These are phyloP conservation scores for Macrosiphum euphorbiae DNA, from an alignment of 2,888 invertebrate species.

Conservation along the genomic window DNA sequence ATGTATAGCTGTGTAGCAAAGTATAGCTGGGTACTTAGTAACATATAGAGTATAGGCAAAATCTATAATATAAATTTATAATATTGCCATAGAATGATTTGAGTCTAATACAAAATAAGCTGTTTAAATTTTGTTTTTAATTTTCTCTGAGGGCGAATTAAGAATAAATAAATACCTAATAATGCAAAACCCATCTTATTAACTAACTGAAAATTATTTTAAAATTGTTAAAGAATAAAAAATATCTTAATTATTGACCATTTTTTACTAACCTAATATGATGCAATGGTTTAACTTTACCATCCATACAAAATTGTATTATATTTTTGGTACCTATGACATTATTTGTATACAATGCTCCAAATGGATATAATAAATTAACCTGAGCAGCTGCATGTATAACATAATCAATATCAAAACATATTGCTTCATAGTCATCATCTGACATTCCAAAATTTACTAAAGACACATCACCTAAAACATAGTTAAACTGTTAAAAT, in stretches of 20 bases:
- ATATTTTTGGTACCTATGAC: slow-evolving; percentile 68
- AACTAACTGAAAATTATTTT: background rate
- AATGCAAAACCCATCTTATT: background rate
- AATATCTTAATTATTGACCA: background rate
- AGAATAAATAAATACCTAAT: background rate
- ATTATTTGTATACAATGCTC: slow-evolving; percentile 67
- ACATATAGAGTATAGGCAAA: too few relatives aligned
- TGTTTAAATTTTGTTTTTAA: background rate
- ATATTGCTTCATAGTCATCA: slow-evolving; percentile 67
- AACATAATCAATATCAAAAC: slow-evolving; percentile 67
- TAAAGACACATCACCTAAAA: slow-evolving; percentile 67
- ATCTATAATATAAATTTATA: too few relatives aligned
- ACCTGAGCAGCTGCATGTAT: slow-evolving; percentile 68
- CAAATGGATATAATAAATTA: slow-evolving; percentile 67
- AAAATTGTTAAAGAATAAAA: background rate
- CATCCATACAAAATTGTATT: slow-evolving; percentile 67
- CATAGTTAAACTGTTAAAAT: background rate
- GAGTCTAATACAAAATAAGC: too few relatives aligned
- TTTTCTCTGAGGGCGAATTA: background rate
- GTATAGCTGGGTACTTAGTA: too few relatives aligned
- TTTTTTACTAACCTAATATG: slow-evolving; percentile 67
- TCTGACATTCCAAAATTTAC: slow-evolving; percentile 67
- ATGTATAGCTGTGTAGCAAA: too few relatives aligned
- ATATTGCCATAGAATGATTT: too few relatives aligned
- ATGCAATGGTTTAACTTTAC: slow-evolving; percentile 68